Evolutionary conservation across 1,140 invertebrate species (phyloP).

Genomic region (Temnothorax curvispinosus): DNA sequence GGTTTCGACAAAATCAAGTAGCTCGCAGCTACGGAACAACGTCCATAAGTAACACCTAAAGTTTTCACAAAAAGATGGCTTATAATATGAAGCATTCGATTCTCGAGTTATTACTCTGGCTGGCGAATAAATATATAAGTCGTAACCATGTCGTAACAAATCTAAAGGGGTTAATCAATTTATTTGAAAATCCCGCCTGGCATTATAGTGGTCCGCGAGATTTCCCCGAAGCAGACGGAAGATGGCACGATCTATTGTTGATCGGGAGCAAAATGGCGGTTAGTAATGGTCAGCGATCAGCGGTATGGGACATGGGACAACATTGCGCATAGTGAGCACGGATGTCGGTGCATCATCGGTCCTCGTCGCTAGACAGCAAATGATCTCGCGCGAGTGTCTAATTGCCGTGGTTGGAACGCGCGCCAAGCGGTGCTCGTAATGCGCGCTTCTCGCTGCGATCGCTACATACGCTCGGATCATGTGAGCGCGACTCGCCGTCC

Average conservation of each 20-base stretch:
- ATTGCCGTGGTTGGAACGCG: slow-evolving; percentile 5
- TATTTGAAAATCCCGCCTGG: slow-evolving; percentile 76
- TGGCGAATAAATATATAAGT: no score
- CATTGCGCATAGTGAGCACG: slow-evolving; percentile 7
- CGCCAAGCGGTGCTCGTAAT: slow-evolving; percentile 62
- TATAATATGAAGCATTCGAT: no score
- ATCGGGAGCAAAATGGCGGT: slow-evolving; percentile 81
- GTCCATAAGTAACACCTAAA: no score
- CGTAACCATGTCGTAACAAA: no score
- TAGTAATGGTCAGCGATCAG: slow-evolving; percentile 75
- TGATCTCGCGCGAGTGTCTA: slow-evolving; percentile 50
- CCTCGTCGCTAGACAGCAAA: slow-evolving; percentile 55
- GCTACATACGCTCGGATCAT: slow-evolving; percentile 68
- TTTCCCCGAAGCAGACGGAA: slow-evolving; percentile 21
- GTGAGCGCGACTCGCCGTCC: slow-evolving; percentile 64
- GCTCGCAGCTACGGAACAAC: no score
- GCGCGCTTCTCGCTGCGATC: slow-evolving; percentile 38
- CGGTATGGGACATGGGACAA: background rate
- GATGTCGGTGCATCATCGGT: background rate
- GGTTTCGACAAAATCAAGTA: no score
- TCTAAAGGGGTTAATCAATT: slow-evolving; percentile 6
- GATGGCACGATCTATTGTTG: slow-evolving; percentile 79
- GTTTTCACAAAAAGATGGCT: no score
- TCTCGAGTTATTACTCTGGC: no score
- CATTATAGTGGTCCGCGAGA: background rate